Conservation (phyloP, 2,797 vertebrate genomes). For the Micropoecilia bifurca region DNA sequence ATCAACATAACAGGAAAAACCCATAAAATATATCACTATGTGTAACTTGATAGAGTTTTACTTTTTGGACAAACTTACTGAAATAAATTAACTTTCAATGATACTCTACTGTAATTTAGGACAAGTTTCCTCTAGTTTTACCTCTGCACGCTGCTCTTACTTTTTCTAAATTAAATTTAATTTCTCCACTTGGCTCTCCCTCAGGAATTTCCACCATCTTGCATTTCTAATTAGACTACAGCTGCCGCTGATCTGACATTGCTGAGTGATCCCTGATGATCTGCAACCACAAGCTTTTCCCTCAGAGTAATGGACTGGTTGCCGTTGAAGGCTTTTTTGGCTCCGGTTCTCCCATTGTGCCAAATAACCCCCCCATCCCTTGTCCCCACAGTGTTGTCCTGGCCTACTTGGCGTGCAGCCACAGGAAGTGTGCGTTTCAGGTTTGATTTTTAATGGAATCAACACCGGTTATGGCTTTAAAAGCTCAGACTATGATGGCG, state of each 20-base stretch:
- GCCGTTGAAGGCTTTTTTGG: slow-evolving; percentile 43
- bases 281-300: slow-evolving; percentile 38
- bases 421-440: slow-evolving; percentile 53
- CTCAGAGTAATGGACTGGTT: slow-evolving; percentile 44
- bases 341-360: slow-evolving; percentile 58
- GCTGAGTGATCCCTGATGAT: slow-evolving; percentile 41
- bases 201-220: slow-evolving; percentile 17
- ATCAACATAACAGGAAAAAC: neutral
- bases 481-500: slow-evolving; percentile 39
- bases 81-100: neutral
- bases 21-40: neutral
- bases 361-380: slow-evolving; percentile 65
- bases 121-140: slow-evolving; percentile 15
- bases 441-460: slow-evolving; percentile 56
- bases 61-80: neutral
- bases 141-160: neutral
- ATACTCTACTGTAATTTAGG: slow-evolving; percentile 18
- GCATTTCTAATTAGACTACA: slow-evolving; percentile 56
- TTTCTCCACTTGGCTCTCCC: neutral
- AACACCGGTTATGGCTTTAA: slow-evolving; percentile 44
- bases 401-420: slow-evolving; percentile 75
- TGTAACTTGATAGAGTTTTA: neutral
- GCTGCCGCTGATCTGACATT: slow-evolving; percentile 50
- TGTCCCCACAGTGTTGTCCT: slow-evolving; percentile 71
- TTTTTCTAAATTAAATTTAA: slow-evolving; percentile 6